phyloP scores from a whole-genome alignment of 2,113 vertebrate genomes.

The Agelaius tricolor region DNA sequence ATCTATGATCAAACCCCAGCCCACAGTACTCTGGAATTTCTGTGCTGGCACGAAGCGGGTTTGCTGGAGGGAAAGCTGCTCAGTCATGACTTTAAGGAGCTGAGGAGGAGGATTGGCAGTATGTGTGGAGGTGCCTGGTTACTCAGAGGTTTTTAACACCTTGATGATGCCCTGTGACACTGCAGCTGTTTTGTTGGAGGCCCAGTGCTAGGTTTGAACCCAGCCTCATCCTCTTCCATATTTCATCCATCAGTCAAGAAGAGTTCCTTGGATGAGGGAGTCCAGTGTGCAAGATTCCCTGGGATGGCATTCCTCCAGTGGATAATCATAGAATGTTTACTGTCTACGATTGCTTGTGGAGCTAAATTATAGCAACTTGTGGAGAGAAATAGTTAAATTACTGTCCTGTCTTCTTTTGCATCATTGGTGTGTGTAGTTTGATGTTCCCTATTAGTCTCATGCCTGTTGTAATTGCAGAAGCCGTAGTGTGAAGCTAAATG shows the following conservation, averaged over 20 bases:
- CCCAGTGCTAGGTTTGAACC: neutral
- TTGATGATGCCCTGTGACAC: accelerated
- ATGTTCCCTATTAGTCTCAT: conserved; percentile 55
- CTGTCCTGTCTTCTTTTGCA: conserved; percentile 56
- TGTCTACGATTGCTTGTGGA: conserved; percentile 8
- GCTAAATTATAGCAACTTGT: conserved; percentile 62
- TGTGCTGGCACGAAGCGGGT: neutral
- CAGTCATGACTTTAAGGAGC: neutral
- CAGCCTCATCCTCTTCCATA: neutral
- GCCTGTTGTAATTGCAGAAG: conserved; percentile 41
- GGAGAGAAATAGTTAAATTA: conserved; percentile 61
- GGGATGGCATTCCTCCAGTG: conserved; percentile 5
- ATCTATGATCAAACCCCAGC: neutral
- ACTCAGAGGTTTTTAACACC: neutral
- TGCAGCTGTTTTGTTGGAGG: neutral
- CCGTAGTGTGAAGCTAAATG: conserved; percentile 39
- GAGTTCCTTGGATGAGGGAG: neutral
- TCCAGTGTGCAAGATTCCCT: neutral
- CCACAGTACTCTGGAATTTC: neutral
- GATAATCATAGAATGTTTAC: conserved; percentile 54
- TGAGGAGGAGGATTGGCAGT: accelerated
- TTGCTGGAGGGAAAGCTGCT: neutral
- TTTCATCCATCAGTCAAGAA: neutral
- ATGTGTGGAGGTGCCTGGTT: neutral
- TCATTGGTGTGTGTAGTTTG: neutral